Evolutionary conservation across 2,888 invertebrate genomes (phyloP).

Genomic region (Neelides folsomi): DNA sequence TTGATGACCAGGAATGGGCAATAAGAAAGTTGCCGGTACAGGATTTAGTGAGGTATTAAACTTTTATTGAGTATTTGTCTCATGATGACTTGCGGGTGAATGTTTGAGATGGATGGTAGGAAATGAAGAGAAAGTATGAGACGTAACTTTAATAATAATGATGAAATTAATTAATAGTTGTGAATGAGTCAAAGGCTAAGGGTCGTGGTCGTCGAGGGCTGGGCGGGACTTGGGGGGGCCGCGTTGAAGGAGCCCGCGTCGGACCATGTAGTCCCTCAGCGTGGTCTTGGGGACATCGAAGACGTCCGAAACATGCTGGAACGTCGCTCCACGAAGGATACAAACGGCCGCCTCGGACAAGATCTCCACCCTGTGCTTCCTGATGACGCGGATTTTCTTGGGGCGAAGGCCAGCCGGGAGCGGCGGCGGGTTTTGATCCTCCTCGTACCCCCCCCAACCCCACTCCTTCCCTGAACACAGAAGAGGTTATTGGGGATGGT

Average conservation of each 20-base stretch:
- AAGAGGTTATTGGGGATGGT: conserved; percentile 1
- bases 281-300: conserved; percentile 63
- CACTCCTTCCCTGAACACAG: too few species aligned
- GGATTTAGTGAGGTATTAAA: too few species aligned
- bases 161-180: too few species aligned
- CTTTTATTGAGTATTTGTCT: too few species aligned
- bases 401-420: conserved; percentile 23
- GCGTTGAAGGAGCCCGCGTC: conserved; percentile 65
- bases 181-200: too few species aligned
- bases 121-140: too few species aligned
- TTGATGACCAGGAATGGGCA: too few species aligned
- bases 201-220: background rate
- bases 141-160: too few species aligned
- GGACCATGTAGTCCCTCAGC: conserved; percentile 72
- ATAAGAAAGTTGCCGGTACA: too few species aligned
- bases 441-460: background rate
- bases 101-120: too few species aligned
- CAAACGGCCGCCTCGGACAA: conserved; percentile 57
- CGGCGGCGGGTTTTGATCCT: conserved; percentile 4
- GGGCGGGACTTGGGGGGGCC: conserved; percentile 42
- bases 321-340: conserved; percentile 73
- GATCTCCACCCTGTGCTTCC: conserved; percentile 24
- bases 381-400: conserved; percentile 24
- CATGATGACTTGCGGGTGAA: too few species aligned
- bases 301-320: conserved; percentile 73